Evolutionary conservation across 64 coral and sea anemone genomes (phyloP).

Genomic region (Platygyra sinensis): DNA sequence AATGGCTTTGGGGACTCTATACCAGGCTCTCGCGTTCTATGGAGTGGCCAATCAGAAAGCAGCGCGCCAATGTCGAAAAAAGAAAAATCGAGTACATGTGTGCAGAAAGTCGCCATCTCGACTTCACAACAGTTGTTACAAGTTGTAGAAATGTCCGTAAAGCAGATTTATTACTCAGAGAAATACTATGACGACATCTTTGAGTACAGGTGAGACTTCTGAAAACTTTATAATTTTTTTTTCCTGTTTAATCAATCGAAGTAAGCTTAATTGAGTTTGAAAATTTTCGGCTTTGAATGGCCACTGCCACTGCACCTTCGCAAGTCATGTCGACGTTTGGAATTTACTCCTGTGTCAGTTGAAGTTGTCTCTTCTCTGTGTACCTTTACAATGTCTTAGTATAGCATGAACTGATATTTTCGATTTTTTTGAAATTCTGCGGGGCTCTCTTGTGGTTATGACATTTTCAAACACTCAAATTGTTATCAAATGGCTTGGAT

Average conservation of each 20-base stretch:
- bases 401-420: no score
- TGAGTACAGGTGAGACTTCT: conserved; percentile 68
- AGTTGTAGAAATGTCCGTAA: conserved; percentile 44
- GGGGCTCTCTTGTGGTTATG: no score
- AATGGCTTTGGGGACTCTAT: neutral
- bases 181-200: conserved; percentile 74
- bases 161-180: conserved; percentile 82
- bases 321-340: no score
- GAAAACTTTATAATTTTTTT: neutral
- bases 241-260: neutral
- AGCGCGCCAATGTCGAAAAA: conserved; percentile 32
- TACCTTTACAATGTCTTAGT: no score
- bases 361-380: no score
- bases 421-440: no score
- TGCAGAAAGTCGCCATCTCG: neutral
- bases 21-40: neutral
- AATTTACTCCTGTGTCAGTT: no score
- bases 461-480: no score
- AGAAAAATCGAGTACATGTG: neutral
- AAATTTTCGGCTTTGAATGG: no score
- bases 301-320: no score
- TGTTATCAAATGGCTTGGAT: no score
- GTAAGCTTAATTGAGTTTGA: no score
- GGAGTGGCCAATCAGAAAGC: conserved; percentile 18
- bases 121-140: neutral